Base-by-base conservation (phyloP, 2,888 invertebrate species). In the Cyaniris semiargus region DNA sequence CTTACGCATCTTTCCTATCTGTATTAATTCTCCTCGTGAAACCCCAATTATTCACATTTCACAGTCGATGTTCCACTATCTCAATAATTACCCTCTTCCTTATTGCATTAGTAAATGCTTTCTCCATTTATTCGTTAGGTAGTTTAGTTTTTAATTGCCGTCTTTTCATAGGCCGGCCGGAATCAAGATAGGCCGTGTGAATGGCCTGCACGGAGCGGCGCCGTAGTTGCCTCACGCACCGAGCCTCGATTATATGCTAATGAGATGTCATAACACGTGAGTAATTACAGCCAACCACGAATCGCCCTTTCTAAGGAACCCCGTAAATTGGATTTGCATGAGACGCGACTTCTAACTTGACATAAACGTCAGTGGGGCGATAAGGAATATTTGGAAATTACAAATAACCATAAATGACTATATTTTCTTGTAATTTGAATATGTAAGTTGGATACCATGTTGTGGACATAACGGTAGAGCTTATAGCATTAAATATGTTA, bases 221-320 rank as follows among this genome's bases (percentile, higher is more conserved):
- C 44, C 44, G 53, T 18, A 53, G 84, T 91, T 91, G 87, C 92
- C 92, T 92, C 93, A 93, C 93, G 93, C 91, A 92, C 88, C 87
- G 87, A 82, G 86, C 84, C 89, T 88, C 93, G 94, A 93, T 94
- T 94, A 94, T 93, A 94, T 94, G 92, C 89, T 92, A 94, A 94
- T 94, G 89, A 88, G 91, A 93, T 93, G 94, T 94, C 94, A 94
- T 94, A 94, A 94, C 92, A 93, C 85, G 89, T 93, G 94, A 94
- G 93, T 94, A 94, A 94, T 94, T 91, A 93, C 92, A 87, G 86
- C 89, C 87, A 88, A 86, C 91, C 90, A 90, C 91, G 91, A 88
- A 85, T 93, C 90, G 87, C 93, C 92, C 93, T 92, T 92, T 92
- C 88, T 89, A 87, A 87, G 88, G 87, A 87, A 82, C 86, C 90